A percentile compares a stretch with the other conserved stretches of the same genome.
phyloP scores from a whole-genome alignment of 2,888 invertebrate genomes.

The Pseudanteris insignis region DNA sequence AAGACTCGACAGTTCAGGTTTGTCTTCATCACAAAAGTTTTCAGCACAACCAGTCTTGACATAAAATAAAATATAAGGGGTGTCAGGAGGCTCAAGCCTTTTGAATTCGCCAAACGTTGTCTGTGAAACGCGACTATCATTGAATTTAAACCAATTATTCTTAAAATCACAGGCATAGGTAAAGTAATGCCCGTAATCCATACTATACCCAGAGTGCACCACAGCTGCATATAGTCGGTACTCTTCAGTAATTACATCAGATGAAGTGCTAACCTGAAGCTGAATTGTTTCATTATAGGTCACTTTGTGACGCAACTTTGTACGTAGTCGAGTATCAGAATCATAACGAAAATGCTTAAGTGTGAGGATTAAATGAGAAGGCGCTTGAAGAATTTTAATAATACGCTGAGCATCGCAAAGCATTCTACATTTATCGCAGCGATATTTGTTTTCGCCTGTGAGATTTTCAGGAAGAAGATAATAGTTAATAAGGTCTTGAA shows the following conservation, averaged over 20 bases:
- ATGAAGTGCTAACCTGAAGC: conserved; percentile 58
- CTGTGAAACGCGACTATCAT: conserved; percentile 78
- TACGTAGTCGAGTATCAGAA: conserved; percentile 76
- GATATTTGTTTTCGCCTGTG: conserved; percentile 83
- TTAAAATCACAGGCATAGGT: conserved; percentile 78
- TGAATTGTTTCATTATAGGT: conserved; percentile 71
- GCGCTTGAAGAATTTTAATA: conserved; percentile 76
- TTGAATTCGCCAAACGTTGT: conserved; percentile 73
- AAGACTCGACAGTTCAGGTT: conserved; percentile 53
- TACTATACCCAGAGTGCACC: conserved; percentile 83
- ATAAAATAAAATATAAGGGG: conserved; percentile 87
- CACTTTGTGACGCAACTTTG: conserved; percentile 81
- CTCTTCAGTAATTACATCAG: conserved; percentile 60
- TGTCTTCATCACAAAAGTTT: conserved; percentile 53
- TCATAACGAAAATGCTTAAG: conserved; percentile 83
- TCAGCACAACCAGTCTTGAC: conserved; percentile 58
- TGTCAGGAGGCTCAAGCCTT: conserved; percentile 75
- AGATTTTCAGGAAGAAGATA: conserved; percentile 82
- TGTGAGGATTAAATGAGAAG: conserved; percentile 81
- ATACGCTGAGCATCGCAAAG: conserved; percentile 81
- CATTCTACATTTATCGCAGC: conserved; percentile 79
- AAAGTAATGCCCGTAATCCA: conserved; percentile 89
- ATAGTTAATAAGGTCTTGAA: conserved; percentile 81
- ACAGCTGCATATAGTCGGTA: conserved; percentile 85
- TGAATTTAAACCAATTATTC: conserved; percentile 80